Percentiles rank a stretch among this genome's conserved stretches.
Conservation (phyloP, 2,113 vertebrate species). For the Bos indicus region DNA sequence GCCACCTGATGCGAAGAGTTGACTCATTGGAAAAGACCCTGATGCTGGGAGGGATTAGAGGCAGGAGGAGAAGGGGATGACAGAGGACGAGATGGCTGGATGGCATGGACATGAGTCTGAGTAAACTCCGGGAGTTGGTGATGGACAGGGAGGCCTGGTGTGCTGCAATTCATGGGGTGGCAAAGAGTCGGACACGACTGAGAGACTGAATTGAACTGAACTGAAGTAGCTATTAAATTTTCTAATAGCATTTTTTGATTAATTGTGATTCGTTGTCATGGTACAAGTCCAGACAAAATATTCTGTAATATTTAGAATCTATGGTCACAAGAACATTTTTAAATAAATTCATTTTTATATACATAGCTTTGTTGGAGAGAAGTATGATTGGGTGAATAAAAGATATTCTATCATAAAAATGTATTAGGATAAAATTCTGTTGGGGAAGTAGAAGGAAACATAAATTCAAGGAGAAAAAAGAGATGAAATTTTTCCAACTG, state of each 20-base stretch:
- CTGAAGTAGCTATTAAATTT: not conserved
- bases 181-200: no score
- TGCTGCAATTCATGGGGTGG: no score
- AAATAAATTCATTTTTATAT: conserved; percentile 3
- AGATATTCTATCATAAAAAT: conserved; percentile 18
- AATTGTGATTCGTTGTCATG: not conserved
- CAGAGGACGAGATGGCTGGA: no score
- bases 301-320: not conserved
- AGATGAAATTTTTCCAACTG: not conserved
- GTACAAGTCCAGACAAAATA: conserved; percentile 15
- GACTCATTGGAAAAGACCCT: no score
- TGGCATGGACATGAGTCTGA: no score
- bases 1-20: no score
- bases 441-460: conserved; percentile 15
- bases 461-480: not conserved
- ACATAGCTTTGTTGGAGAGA: not conserved
- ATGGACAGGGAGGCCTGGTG: no score
- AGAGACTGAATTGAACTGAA: no score
- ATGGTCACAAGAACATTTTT: not conserved
- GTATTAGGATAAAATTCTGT: not conserved
- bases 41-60: no score
- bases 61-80: no score
- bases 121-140: no score
- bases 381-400: not conserved
- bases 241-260: conserved; percentile 33